Base-by-base conservation (phyloP, 2,797 vertebrate species). In the Toxotes lorentzi region DNA sequence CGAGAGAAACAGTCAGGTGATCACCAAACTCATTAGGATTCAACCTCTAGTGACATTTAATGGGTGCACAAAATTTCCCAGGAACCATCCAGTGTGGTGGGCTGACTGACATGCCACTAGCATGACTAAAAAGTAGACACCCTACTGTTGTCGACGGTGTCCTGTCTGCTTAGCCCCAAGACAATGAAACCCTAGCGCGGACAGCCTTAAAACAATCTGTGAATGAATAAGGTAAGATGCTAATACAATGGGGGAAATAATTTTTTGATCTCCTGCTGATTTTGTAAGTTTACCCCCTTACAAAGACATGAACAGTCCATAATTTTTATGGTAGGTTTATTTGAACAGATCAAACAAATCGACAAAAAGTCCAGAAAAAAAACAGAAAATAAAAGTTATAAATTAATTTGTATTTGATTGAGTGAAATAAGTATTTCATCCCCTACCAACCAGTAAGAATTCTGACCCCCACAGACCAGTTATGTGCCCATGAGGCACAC, bases 221-320 rank as follows among this genome's bases (percentile, higher is more conserved):
- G 4, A 51, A 40, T 43, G 19, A 56, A 72, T 24, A 62, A 63
- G 43, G 6, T 65, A 56, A 51, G 30, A 53, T 56, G 17, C 35
- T 71, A 16, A 68, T 47, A 38, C 50, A 43, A n/a, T 48, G 51
- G 68, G 27, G 56, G n/a, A n/a, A n/a, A n/a, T n/a, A n/a, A n/a
- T n/a, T n/a, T n/a, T n/a, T n/a, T n/a, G n/a, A n/a, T n/a, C n/a
- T n/a, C n/a, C n/a, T n/a, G n/a, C n/a, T n/a, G n/a, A n/a, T n/a
- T n/a, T n/a, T n/a, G n/a, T n/a, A n/a, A n/a, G n/a, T n/a, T n/a
- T n/a, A n/a, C n/a, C n/a, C n/a, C n/a, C n/a, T n/a, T n/a, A n/a
- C n/a, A n/a, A n/a, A n/a, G n/a, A n/a, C n/a, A n/a, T n/a, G n/a
- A n/a, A n/a, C n/a, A n/a, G n/a, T n/a, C n/a, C n/a, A n/a, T n/a